These are phyloP conservation scores for Aphelinus atriplicis DNA, from an alignment of 1,140 invertebrate species.

Conservation along the genomic window DNA sequence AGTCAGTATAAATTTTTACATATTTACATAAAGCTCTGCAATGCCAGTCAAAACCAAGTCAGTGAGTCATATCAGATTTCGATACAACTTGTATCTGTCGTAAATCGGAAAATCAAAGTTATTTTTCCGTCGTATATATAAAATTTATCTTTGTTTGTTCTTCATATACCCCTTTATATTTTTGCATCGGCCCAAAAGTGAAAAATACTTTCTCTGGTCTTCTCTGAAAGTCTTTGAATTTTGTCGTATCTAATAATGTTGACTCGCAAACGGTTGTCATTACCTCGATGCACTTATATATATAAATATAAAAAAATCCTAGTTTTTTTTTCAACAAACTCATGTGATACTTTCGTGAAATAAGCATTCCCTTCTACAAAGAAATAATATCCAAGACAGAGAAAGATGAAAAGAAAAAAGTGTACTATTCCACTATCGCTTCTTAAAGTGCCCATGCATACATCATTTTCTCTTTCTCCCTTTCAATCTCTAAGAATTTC, in stretches of 20 bases:
- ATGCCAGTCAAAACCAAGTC: conserved; percentile 6
- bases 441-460: not conserved
- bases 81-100: not conserved
- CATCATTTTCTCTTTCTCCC: not conserved
- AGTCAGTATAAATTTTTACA: conserved; percentile 38
- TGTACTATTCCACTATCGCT: conserved; percentile 18
- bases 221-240: not conserved
- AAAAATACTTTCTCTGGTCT: not conserved
- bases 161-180: not conserved
- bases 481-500: conserved; percentile 8
- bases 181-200: conserved; percentile 1
- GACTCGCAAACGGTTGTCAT: not conserved
- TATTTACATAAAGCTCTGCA: conserved; percentile 40
- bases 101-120: not conserved
- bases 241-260: conserved; percentile 9
- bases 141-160: not conserved
- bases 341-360: conserved; percentile 9
- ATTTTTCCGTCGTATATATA: conserved; percentile 1
- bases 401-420: conserved; percentile 18
- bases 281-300: conserved; percentile 44
- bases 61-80: conserved; percentile 2
- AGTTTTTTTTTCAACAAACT: conserved; percentile 9
- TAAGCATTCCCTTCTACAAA: conserved; percentile 3
- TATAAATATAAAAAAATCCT: conserved; percentile 27
- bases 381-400: not conserved